A percentile compares a stretch with the other conserved stretches of the same genome.
These are phyloP conservation scores for Folsomia candida DNA, from an alignment of 2,888 invertebrate genomes.

Conservation along the genomic window DNA sequence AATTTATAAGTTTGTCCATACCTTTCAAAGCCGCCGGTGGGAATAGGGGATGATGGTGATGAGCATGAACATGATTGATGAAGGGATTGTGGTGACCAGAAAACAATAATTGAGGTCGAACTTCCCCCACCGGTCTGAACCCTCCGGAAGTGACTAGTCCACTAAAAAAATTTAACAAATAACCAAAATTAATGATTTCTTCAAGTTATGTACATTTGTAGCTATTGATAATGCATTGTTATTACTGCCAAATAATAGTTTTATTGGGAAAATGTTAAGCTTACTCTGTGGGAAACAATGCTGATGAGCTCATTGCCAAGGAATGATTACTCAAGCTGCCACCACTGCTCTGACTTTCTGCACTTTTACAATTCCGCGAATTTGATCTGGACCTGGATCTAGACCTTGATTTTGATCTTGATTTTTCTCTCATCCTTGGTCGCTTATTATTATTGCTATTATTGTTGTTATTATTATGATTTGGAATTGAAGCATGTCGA, in stretches of 20 bases:
- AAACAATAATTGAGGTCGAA: conserved; percentile 24
- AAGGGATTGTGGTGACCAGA: conserved; percentile 43
- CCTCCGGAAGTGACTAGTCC: conserved; percentile 5
- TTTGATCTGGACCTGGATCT: background rate
- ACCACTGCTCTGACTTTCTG: background rate
- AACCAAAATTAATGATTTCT: background rate
- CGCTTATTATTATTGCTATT: background rate
- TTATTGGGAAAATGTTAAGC: too few species aligned
- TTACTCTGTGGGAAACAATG: conserved; percentile 1
- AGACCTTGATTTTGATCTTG: background rate
- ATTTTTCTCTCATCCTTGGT: background rate
- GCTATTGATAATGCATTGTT: too few species aligned
- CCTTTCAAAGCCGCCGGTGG: conserved; percentile 1
- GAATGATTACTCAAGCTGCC: background rate
- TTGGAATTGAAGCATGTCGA: background rate
- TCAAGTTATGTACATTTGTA: background rate
- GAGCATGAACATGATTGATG: conserved; percentile 19
- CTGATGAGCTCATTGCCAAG: background rate
- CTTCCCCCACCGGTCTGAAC: conserved; percentile 33
- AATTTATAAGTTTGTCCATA: background rate
- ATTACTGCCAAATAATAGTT: too few species aligned
- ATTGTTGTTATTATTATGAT: background rate
- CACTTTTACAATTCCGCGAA: background rate
- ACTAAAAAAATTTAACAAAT: background rate
- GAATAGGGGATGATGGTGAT: conserved; percentile 18